phyloP scores from a whole-genome alignment of 2,797 vertebrate genomes.

The Limosa lapponica region DNA sequence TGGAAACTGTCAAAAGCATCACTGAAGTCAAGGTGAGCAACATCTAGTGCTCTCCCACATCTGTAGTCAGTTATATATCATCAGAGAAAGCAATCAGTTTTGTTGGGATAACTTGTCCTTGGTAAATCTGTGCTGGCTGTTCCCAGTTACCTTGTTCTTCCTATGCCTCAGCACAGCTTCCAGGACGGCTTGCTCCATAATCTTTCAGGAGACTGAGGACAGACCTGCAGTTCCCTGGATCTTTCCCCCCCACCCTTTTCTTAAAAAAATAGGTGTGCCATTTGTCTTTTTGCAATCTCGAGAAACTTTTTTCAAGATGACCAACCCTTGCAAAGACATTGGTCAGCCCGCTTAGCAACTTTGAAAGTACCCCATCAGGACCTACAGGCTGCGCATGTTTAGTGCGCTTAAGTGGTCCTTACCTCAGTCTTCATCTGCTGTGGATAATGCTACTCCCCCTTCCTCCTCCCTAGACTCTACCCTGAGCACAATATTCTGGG shows the following conservation, averaged over 20 bases:
- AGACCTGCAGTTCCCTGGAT: background rate
- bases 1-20: background rate
- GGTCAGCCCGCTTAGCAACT: background rate
- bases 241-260: background rate
- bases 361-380: background rate
- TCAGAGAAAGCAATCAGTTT: background rate
- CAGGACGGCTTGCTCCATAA: background rate
- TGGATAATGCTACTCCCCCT: background rate
- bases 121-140: background rate
- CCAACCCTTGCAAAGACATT: background rate
- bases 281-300: background rate
- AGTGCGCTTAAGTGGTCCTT: background rate
- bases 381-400: background rate
- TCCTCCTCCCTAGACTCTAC: background rate
- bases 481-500: background rate
- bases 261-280: background rate
- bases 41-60: background rate
- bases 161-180: background rate
- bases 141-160: background rate
- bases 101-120: background rate
- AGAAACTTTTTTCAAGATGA: background rate
- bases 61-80: background rate
- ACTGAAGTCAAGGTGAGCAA: background rate
- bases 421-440: background rate
- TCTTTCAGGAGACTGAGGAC: background rate